A percentile compares a stretch with the other conserved stretches of the same genome.
Evolutionary conservation across 2,888 invertebrate species (phyloP).

Genomic region (Mesochorus sp.): DNA sequence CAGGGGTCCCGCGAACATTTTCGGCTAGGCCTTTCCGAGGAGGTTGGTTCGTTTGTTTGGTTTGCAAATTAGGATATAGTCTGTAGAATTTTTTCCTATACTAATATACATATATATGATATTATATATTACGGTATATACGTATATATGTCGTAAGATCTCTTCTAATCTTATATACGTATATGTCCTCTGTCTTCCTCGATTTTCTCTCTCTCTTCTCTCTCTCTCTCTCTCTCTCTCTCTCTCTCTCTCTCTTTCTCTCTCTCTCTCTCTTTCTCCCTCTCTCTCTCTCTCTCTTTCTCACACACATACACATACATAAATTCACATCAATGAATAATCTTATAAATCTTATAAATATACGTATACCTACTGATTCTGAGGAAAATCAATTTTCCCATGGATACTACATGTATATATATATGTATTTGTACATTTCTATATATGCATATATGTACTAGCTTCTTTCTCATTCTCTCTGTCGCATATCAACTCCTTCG

Average conservation of each 20-base stretch:
- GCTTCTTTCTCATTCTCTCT: constrained; percentile 23
- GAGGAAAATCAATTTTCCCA: constrained; percentile 37
- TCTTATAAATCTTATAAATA: constrained; percentile 11
- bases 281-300: constrained; percentile 31
- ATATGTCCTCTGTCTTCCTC: constrained; percentile 60
- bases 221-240: constrained; percentile 24
- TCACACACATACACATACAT: constrained; percentile 4
- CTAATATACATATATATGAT: constrained; percentile 55
- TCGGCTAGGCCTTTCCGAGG: constrained; percentile 81
- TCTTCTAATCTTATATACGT: constrained; percentile 37
- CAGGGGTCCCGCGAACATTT: constrained; percentile 81
- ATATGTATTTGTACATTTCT: constrained; percentile 28
- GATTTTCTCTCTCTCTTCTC: constrained; percentile 44
- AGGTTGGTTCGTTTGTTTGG: constrained; percentile 81
- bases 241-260: constrained; percentile 11
- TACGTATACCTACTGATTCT: constrained; percentile 17
- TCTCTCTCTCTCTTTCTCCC: constrained; percentile 15
- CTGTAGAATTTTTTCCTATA: constrained; percentile 76
- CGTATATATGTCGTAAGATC: constrained; percentile 54
- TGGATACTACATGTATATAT: constrained; percentile 45
- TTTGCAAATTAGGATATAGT: constrained; percentile 80
- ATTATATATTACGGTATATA: too few species aligned
- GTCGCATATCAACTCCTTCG: constrained; percentile 22
- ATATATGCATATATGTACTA: constrained; percentile 42
- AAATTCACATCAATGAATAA: too few species aligned